Base-by-base conservation (phyloP, 2,797 vertebrate species). In the Cryptoprocta ferox region DNA sequence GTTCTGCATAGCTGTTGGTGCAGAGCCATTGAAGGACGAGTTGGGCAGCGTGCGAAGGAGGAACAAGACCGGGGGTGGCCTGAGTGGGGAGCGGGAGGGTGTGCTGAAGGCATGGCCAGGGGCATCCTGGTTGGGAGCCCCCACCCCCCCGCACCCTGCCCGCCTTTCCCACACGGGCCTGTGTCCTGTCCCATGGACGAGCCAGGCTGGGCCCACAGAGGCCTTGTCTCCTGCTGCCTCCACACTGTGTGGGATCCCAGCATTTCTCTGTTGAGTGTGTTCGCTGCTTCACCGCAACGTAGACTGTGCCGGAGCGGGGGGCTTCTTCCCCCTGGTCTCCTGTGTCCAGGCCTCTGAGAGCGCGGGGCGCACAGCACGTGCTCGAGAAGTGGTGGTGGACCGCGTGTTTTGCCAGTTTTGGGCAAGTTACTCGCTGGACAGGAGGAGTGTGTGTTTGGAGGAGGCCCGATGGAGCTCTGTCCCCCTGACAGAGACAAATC, bases 111-210 rank as follows among this genome's bases (percentile, higher is more conserved):
- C 4, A 2, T 5, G 16, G 3, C 65, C 14, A 66, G 39, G 19
- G 39, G 8, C 61, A n/a, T 14, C 11, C 35, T 76, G 71, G 39
- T 48, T 30, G 48, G 39, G 73, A 32, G n/a, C 1, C 4, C 2
- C 63, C 48, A 9, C 15, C 1, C 4, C 2, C 63, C 48, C 0
- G 3, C 65, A 28, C 32, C 65, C 37, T 8, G 21, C 78, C 76
- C 0, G 5, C 16, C 50, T 24, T 12, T 48, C 39, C 13, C 30
- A 30, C 39, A 42, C 3, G 0, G 12, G 30, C 81, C 73, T 30
- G 32, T 0, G 1, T 83, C 9, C 26, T 83, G 65, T 42, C 0
- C 0, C 0, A 15, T 61, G 66, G 37, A 4, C 4, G 15, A 45
- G 19, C 30, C 0, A 5, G 42, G 32, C 13, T 10, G 15, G 3